A percentile compares a stretch with the other conserved stretches of the same genome.
These are phyloP conservation scores for Formica aserva DNA, from an alignment of 2,888 invertebrate genomes.

Conservation along the genomic window DNA sequence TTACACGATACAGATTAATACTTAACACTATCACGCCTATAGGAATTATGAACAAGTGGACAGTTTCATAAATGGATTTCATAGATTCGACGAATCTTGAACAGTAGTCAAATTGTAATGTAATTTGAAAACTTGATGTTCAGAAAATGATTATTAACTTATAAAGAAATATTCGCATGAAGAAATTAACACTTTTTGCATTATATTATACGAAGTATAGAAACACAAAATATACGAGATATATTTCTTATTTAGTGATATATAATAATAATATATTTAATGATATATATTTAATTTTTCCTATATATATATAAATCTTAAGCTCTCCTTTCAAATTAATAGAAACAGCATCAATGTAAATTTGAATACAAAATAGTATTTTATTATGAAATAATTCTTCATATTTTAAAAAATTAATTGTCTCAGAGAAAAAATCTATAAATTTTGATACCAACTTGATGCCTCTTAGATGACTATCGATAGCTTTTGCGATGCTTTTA, in stretches of 20 bases:
- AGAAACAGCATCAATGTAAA: not conserved
- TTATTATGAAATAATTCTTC: not conserved
- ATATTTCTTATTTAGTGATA: no score
- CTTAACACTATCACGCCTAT: not conserved
- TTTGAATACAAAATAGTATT: not conserved
- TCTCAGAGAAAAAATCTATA: not conserved
- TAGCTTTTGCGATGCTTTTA: not conserved
- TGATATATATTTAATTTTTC: no score
- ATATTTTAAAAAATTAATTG: not conserved
- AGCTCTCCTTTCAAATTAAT: not conserved
- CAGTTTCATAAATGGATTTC: not conserved
- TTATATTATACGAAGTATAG: not conserved
- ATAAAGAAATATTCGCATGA: not conserved
- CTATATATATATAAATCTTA: not conserved
- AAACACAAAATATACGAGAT: not conserved
- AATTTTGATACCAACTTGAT: conserved; percentile 19
- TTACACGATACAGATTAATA: conserved; percentile 27
- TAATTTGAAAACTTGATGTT: not conserved
- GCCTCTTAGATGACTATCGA: conserved; percentile 23
- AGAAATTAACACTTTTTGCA: not conserved
- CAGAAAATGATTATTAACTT: not conserved
- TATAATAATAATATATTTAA: no score
- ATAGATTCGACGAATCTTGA: not conserved
- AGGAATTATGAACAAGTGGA: not conserved
- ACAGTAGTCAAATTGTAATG: conserved; percentile 2